Percentiles rank a stretch among this genome's conserved stretches.
phyloP scores from a whole-genome alignment of 2,888 invertebrate genomes.

The Unio pictorum region DNA sequence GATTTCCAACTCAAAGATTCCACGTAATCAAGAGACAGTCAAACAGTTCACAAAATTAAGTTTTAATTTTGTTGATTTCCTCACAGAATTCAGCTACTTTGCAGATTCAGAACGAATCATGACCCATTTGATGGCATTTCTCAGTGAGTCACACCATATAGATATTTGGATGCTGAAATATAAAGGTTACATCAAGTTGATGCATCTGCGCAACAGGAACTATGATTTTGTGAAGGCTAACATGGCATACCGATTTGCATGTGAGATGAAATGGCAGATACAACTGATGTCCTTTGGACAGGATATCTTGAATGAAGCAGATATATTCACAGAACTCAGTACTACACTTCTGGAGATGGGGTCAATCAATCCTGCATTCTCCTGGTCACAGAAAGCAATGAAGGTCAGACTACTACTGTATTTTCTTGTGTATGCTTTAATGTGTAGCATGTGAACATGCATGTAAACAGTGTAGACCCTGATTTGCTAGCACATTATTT shows the following conservation, averaged over 20 bases:
- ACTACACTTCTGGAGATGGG: constrained; percentile 59
- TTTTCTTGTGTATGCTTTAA: background rate
- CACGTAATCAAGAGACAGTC: constrained; percentile 42
- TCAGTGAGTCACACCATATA: constrained; percentile 49
- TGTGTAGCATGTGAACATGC: background rate
- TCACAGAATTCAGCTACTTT: constrained; percentile 54
- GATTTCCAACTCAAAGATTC: constrained; percentile 42
- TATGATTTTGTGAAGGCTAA: constrained; percentile 54
- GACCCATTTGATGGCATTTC: constrained; percentile 44
- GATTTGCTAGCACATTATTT: too few relatives aligned
- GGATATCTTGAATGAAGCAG: constrained; percentile 54
- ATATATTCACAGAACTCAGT: constrained; percentile 52
- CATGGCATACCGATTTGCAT: constrained; percentile 51
- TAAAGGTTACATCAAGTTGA: constrained; percentile 57
- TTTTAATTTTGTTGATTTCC: constrained; percentile 52
- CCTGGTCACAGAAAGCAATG: constrained; percentile 58
- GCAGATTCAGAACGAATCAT: constrained; percentile 53
- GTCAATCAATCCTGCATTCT: constrained; percentile 54
- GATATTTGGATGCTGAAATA: constrained; percentile 61
- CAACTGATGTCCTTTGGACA: constrained; percentile 66
- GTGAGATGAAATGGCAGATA: constrained; percentile 57
- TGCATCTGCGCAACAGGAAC: constrained; percentile 58
- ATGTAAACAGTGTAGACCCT: too few relatives aligned
- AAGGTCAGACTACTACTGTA: constrained; percentile 40
- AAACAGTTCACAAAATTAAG: constrained; percentile 56